Base-by-base conservation (phyloP, 2,113 vertebrate genomes). In the Zosterops hypoxanthus region DNA sequence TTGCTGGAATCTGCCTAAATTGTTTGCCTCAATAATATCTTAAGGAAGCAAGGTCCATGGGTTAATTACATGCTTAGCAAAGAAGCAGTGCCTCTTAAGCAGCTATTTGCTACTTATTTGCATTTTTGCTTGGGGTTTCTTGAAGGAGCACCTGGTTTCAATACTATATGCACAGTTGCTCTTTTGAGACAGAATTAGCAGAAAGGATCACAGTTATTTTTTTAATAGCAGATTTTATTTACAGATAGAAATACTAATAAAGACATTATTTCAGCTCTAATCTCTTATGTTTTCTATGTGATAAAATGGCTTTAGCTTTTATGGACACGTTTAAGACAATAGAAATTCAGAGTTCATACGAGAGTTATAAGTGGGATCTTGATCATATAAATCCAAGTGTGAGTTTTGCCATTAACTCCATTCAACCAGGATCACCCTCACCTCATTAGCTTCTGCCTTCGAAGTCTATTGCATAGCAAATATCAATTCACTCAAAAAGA, bases 1-100 rank as follows among this genome's bases (percentile, higher is more conserved):
- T 91, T 89, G 52, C 65, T 86, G 66, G 56, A 91, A 86, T 75
- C 69, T 73, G 20, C 11, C 50, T 87, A 59, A 85, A 82, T 33
- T 46, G 29, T 89, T 95, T 94, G 31, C 70, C 63, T 87, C 57
- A 39, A 42, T 73, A 93, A 82, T 76, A 70, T 50, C 63, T 77
- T 76, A 72, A 61, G 33, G 42, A 65, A 91, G 57, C 41, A 69
- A 91, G 57, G 71, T 90, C 42, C 46, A 44, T 6, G 81, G 73
- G 73, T 88, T 92, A 95, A 92, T 90, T 34, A 12, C 66, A 69
- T 50, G 65, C 63, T 95, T 85, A 90, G 34, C 69, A 69, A 80
- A 89, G 44, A 72, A 82, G 46, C 29, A 33, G 8, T 73, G 21
- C 19, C 16, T 72, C 25, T 91, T 69, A 89, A 69, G 33, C 7